Evolutionary conservation across 2,888 invertebrate genomes (phyloP).

Genomic region (Trichogramma dendrolimi): DNA sequence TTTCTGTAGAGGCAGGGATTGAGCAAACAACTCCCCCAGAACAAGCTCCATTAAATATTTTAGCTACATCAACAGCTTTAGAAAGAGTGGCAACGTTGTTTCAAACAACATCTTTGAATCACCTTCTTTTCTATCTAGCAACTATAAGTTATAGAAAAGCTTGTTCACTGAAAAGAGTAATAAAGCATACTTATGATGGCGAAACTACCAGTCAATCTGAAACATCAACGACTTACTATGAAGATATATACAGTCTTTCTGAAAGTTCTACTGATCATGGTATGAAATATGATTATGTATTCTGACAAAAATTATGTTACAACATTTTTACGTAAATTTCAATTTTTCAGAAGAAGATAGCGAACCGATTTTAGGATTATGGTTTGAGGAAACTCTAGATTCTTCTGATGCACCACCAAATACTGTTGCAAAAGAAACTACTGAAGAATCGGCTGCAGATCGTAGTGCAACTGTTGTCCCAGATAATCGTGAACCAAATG

Average conservation of each 20-base stretch:
- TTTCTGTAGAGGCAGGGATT: slow-evolving; percentile 64
- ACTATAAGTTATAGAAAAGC: slow-evolving; percentile 89
- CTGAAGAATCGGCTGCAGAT: slow-evolving; percentile 54
- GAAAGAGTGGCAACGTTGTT: slow-evolving; percentile 69
- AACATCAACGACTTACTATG: slow-evolving; percentile 87
- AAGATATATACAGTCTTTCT: slow-evolving; percentile 87
- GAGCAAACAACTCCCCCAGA: slow-evolving; percentile 48
- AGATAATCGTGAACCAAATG: slow-evolving; percentile 75
- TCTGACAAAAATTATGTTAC: neutral
- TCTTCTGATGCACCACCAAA: slow-evolving; percentile 64
- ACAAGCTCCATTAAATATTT: slow-evolving; percentile 63
- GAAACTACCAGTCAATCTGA: slow-evolving; percentile 84
- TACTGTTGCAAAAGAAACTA: slow-evolving; percentile 58
- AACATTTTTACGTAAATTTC: neutral
- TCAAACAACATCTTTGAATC: slow-evolving; percentile 69
- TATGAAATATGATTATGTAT: slow-evolving; percentile 40
- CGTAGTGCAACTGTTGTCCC: slow-evolving; percentile 63
- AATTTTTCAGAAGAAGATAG: slow-evolving; percentile 63
- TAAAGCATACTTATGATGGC: slow-evolving; percentile 78
- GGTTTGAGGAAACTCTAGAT: slow-evolving; percentile 91
- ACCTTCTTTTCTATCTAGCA: slow-evolving; percentile 81
- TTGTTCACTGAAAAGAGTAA: slow-evolving; percentile 75
- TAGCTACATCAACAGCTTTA: slow-evolving; percentile 64
- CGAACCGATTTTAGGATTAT: slow-evolving; percentile 83
- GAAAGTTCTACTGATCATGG: slow-evolving; percentile 88